Percentiles rank a stretch among this genome's conserved stretches.
phyloP scores from a whole-genome alignment of 2,113 vertebrate genomes.

The Synchiropus splendidus region DNA sequence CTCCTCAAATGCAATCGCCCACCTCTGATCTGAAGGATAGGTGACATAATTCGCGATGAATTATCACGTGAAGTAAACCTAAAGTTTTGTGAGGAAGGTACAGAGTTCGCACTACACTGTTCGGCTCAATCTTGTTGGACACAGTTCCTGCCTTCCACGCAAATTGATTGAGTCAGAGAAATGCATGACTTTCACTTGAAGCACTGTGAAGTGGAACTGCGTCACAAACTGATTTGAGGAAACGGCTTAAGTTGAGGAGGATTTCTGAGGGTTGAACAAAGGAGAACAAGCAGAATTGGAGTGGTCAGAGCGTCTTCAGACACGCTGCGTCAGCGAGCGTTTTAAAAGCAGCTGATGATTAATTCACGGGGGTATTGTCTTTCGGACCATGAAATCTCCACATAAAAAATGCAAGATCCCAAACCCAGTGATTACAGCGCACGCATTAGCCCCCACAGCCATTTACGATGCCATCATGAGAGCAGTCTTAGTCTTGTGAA shows the following conservation, averaged over 20 bases:
- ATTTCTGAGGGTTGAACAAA: neutral
- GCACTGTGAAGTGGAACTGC: no score
- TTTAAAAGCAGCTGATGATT: conserved; percentile 63
- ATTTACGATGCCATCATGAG: neutral
- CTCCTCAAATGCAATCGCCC: no score
- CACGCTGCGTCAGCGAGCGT: conserved; percentile 49
- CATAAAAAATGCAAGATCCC: conserved; percentile 72
- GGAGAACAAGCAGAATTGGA: conserved; percentile 35
- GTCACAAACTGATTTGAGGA: no score
- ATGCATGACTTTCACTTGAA: neutral
- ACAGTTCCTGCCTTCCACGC: no score
- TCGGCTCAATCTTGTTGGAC: no score
- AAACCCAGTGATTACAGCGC: conserved; percentile 54
- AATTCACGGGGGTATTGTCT: conserved; percentile 71
- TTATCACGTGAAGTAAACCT: no score
- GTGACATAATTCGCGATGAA: no score
- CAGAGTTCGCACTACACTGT: no score
- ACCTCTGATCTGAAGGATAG: no score
- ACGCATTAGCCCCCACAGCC: conserved; percentile 22
- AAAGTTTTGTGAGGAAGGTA: no score
- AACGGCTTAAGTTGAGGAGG: neutral
- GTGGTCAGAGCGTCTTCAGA: conserved; percentile 38
- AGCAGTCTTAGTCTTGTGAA: no score
- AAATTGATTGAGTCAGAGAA: no score
- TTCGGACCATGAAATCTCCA: conserved; percentile 66